These are phyloP conservation scores for Tetramorium simillimum DNA, from an alignment of 1,140 invertebrate species.

Conservation along the genomic window DNA sequence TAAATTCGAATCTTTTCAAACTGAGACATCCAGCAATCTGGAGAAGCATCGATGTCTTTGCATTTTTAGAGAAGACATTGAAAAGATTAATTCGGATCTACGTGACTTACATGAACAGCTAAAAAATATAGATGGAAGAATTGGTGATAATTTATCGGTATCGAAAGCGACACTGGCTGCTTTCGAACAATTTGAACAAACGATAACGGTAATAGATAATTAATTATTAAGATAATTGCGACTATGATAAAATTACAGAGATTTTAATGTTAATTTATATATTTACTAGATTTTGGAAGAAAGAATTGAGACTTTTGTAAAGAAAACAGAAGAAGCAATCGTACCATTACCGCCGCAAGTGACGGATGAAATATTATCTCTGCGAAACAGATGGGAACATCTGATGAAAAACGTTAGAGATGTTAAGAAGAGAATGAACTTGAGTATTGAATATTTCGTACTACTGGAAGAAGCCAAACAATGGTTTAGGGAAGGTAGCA, in stretches of 20 bases:
- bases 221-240: not conserved
- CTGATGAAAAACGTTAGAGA: conserved; percentile 90
- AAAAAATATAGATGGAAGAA: conserved; percentile 74
- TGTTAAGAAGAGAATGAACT: conserved; percentile 87
- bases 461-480: conserved; percentile 88
- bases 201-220: conserved; percentile 88
- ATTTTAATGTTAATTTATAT: conserved; percentile 8
- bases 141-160: conserved; percentile 89
- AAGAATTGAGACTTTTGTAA: conserved; percentile 91
- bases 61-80: conserved; percentile 90
- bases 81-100: conserved; percentile 89
- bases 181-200: conserved; percentile 93
- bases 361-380: conserved; percentile 87
- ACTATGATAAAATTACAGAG: not conserved
- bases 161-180: conserved; percentile 90
- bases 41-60: conserved; percentile 89
- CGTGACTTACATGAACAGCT: conserved; percentile 78
- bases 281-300: conserved; percentile 88
- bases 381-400: conserved; percentile 90
- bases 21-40: conserved; percentile 87
- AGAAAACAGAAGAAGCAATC: conserved; percentile 89
- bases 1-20: conserved; percentile 88
- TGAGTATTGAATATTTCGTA: conserved; percentile 87
- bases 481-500: conserved; percentile 91
- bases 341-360: conserved; percentile 87